A percentile compares a stretch with the other conserved stretches of the same genome.
These are phyloP conservation scores for Heliconius congener DNA, from an alignment of 1,140 invertebrate species.

Conservation along the genomic window DNA sequence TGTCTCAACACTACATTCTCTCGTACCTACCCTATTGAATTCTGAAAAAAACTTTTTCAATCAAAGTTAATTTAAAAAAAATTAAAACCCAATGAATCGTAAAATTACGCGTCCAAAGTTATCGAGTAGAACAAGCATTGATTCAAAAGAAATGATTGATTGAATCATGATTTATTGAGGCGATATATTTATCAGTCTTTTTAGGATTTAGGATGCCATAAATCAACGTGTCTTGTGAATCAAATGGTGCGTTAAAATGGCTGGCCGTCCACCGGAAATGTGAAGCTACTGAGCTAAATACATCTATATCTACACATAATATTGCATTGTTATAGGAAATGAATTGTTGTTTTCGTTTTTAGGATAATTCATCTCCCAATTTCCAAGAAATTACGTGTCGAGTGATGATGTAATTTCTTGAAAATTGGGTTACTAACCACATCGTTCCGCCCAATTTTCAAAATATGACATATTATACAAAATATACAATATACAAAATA, in stretches of 20 bases:
- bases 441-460: too few relatives aligned
- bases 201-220: slow-evolving; percentile 29
- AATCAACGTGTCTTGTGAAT: slow-evolving; percentile 30
- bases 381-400: too few relatives aligned
- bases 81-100: background rate
- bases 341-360: too few relatives aligned
- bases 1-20: too few relatives aligned
- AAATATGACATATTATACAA: too few relatives aligned
- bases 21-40: too few relatives aligned
- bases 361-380: too few relatives aligned
- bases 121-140: slow-evolving; percentile 6
- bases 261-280: background rate
- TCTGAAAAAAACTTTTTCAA: background rate
- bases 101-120: slow-evolving; percentile 6
- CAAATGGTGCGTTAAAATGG: slow-evolving; percentile 24
- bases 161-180: slow-evolving; percentile 22
- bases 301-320: background rate
- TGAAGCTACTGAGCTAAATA: background rate
- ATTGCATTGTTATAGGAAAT: background rate
- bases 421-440: too few relatives aligned
- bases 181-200: slow-evolving; percentile 25
- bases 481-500: too few relatives aligned
- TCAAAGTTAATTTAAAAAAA: background rate
- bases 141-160: slow-evolving; percentile 23
- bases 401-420: too few relatives aligned